Conservation (phyloP, 1,140 invertebrate genomes). For the Pachypsylla venusta region DNA sequence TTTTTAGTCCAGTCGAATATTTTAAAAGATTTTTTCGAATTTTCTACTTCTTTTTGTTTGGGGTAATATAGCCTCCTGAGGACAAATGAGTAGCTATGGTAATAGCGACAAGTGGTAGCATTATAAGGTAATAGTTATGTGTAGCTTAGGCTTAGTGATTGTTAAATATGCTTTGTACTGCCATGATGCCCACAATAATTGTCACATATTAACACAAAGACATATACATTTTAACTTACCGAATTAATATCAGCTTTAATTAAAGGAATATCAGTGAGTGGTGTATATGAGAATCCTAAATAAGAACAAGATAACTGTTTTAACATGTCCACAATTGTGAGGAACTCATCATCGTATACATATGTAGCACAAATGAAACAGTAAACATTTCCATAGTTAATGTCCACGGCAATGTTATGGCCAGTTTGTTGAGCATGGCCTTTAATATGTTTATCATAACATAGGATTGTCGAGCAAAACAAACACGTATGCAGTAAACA, state of each 20-base stretch:
- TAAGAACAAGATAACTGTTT: neutral
- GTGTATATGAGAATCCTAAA: neutral
- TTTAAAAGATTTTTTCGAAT: too few species aligned
- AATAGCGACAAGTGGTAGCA: too few species aligned
- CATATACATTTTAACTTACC: too few species aligned
- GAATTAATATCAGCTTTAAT: neutral
- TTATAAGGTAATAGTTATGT: too few species aligned
- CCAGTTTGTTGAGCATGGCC: conserved; percentile 19
- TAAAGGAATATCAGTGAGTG: neutral
- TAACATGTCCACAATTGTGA: neutral
- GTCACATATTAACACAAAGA: too few species aligned
- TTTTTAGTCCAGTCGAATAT: too few species aligned
- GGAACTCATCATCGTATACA: conserved; percentile 52
- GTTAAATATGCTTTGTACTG: too few species aligned
- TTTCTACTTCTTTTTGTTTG: too few species aligned
- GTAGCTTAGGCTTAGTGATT: too few species aligned
- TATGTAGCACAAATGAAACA: conserved; percentile 86
- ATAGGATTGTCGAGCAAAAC: neutral
- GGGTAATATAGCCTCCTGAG: too few species aligned
- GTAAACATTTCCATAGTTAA: conserved; percentile 77
- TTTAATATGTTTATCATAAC: conserved; percentile 1
- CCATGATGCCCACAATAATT: too few species aligned
- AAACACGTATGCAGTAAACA: neutral
- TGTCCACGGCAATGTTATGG: conserved; percentile 50
- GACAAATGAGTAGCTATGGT: too few species aligned